Conservation (phyloP, 2,113 vertebrate genomes). For the Mandrillus leucophaeus region DNA sequence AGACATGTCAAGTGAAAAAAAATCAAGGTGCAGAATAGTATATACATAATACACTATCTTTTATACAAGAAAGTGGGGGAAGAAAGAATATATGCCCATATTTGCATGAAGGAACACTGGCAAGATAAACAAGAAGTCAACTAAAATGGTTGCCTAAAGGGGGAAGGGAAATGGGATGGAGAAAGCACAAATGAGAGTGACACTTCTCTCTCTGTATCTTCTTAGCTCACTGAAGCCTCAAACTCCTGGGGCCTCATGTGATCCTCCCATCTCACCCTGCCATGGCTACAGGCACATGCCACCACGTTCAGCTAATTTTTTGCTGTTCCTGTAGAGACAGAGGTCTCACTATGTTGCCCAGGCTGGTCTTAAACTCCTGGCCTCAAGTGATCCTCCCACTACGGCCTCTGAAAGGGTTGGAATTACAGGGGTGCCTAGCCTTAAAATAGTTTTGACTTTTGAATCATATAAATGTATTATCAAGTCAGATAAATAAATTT, state of each 20-base stretch:
- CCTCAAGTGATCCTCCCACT: no score
- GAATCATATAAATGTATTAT: background rate
- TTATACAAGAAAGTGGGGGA: background rate
- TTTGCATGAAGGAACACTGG: background rate
- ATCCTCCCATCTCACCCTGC: no score
- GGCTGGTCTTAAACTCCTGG: no score
- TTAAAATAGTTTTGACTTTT: constrained; percentile 3
- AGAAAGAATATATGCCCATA: background rate
- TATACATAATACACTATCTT: background rate
- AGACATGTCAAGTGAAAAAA: background rate
- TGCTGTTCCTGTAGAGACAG: no score
- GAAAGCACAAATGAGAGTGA: background rate
- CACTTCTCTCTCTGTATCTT: background rate
- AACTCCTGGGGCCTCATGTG: no score
- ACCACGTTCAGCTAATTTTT: no score
- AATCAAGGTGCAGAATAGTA: background rate
- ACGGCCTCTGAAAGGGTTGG: no score
- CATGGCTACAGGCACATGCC: no score
- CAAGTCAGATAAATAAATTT: background rate
- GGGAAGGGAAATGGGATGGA: background rate
- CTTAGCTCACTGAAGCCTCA: background rate
- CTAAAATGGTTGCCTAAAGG: background rate
- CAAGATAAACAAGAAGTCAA: constrained; percentile 9
- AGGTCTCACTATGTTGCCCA: no score
- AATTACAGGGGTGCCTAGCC: no score